Conservation (phyloP, 2,888 invertebrate genomes). For the Loripinus fragilis region DNA sequence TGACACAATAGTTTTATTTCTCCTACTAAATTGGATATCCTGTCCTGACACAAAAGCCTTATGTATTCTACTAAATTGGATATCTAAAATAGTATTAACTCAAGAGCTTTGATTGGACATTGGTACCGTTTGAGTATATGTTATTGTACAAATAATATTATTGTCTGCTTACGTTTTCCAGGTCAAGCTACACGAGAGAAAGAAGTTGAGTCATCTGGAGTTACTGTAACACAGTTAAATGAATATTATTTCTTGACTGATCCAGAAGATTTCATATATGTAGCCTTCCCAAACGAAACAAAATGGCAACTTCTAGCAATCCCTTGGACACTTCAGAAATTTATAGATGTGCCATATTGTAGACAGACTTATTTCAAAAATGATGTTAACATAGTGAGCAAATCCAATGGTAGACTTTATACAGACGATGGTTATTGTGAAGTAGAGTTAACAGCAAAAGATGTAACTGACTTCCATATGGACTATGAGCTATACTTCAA, state of each 20-base stretch:
- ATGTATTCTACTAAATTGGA: too few relatives aligned
- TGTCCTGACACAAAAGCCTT: too few relatives aligned
- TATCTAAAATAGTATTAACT: too few relatives aligned
- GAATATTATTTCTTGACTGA: constrained; percentile 55
- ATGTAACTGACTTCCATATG: constrained; percentile 36
- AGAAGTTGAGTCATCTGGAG: constrained; percentile 36
- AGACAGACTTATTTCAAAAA: constrained; percentile 39
- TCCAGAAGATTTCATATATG: constrained; percentile 46
- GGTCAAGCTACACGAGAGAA: constrained; percentile 46
- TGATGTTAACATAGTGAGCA: constrained; percentile 33
- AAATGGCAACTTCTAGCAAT: constrained; percentile 44
- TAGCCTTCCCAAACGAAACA: constrained; percentile 36
- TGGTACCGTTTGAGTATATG: too few relatives aligned
- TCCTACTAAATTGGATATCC: too few relatives aligned
- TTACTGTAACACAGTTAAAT: constrained; percentile 32
- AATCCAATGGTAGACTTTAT: constrained; percentile 31
- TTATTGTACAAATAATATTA: neutral
- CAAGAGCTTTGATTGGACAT: too few relatives aligned
- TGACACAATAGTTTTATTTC: too few relatives aligned
- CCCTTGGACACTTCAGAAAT: constrained; percentile 50
- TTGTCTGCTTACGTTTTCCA: constrained; percentile 21
- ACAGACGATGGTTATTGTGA: constrained; percentile 43
- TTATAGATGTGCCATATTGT: constrained; percentile 45
- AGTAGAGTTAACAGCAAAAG: constrained; percentile 35
- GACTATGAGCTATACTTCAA: constrained; percentile 60